These are phyloP conservation scores for Meta bourneti DNA, from an alignment of 2,888 invertebrate genomes.

Conservation along the genomic window DNA sequence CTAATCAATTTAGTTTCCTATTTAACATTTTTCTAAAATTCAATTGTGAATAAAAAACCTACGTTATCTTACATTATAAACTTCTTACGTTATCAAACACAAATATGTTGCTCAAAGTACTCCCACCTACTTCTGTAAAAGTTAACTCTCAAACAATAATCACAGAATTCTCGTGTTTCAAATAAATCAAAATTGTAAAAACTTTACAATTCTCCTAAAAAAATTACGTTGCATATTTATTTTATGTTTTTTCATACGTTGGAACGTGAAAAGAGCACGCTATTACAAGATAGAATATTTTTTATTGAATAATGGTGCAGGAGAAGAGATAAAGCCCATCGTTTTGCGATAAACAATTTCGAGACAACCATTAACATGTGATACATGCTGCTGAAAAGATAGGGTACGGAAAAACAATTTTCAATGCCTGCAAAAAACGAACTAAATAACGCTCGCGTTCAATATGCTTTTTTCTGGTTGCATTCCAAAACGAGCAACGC, in stretches of 20 bases:
- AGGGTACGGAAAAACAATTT: neutral
- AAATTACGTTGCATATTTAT: neutral
- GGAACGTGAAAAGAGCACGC: neutral
- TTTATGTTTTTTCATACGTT: neutral
- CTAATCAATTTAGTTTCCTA: no score
- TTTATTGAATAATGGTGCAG: neutral
- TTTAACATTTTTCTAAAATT: no score
- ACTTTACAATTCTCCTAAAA: neutral
- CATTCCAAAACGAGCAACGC: neutral
- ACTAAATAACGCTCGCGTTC: neutral
- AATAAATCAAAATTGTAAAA: no score
- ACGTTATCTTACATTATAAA: no score
- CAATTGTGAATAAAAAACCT: no score
- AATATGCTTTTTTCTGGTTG: neutral
- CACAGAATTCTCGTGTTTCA: no score
- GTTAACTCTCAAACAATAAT: no score
- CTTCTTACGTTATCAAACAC: no score
- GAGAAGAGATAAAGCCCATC: neutral
- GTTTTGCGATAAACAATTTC: neutral
- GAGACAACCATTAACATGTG: slow-evolving; percentile 14
- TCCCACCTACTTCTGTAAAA: no score
- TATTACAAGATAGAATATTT: neutral
- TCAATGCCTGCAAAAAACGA: neutral
- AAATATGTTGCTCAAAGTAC: no score
- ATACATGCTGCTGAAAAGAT: neutral